Base-by-base conservation (phyloP, 2,888 invertebrate species). In the Pediacus dermestoides region DNA sequence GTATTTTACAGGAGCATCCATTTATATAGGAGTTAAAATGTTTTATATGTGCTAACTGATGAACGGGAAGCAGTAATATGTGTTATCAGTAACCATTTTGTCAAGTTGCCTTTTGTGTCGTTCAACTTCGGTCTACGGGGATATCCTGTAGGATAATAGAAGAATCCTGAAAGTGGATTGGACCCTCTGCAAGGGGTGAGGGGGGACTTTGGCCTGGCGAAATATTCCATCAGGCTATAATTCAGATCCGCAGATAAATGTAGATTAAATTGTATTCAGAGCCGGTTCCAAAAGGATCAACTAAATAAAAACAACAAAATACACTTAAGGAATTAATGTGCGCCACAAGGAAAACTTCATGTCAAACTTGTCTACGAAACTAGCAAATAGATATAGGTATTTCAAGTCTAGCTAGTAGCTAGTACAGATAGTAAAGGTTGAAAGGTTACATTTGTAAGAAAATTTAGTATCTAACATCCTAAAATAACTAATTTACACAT, bases 51-150 rank as follows among this genome's bases (percentile, higher is more conserved):
- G 52, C 46, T 40, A 37, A n/a, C n/a, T n/a, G n/a, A n/a, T n/a
- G n/a, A 39, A 37, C 14, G 35, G 52, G 50, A 48, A 44, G 55
- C 46, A 36, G 44, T 56, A 55, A 57, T 56, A 52, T 54, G 48
- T 53, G 58, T 60, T 60, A 59, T 60, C 60, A 58, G 58, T 51
- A 55, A 53, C 53, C 60, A 50, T 60, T 61, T 61, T 60, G 59
- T 60, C 58, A 53, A 57, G 54, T 46, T 50, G 53, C 58, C 49
- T 56, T n/a, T 60, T 60, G 59, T 61, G 50, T 46, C 36, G 35
- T 42, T 41, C 50, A 43, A 45, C 46, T 41, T 41, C 43, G 54
- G 55, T 55, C 55, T 50, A 50, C 46, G 44, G 52, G 58, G 58
- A 60, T 58, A 54, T 50, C 52, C 52, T 46, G 42, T 37, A 40